A percentile compares a stretch with the other conserved stretches of the same genome.
phyloP scores from a whole-genome alignment of 2,113 vertebrate genomes.

The Anser brachyrhynchus region DNA sequence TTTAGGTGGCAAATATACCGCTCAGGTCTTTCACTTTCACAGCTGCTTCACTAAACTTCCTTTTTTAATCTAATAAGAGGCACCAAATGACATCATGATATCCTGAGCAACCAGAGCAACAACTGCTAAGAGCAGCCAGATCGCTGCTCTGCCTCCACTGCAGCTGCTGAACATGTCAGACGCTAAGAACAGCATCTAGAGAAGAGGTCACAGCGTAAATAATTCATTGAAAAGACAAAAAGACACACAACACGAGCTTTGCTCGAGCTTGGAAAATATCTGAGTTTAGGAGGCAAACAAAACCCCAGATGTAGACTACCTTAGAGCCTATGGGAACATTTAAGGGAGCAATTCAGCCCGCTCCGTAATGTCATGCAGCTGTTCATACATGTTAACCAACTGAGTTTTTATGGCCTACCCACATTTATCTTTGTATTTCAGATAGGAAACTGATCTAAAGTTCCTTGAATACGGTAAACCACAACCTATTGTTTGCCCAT shows the following conservation, averaged over 20 bases:
- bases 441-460: background rate
- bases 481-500: background rate
- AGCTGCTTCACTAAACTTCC: background rate
- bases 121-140: background rate
- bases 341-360: background rate
- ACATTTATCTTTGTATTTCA: background rate
- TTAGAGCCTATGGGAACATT: background rate
- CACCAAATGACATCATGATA: slow-evolving; percentile 13
- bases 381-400: background rate
- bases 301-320: background rate
- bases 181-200: slow-evolving; percentile 31
- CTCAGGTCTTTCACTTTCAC: background rate
- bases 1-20: background rate
- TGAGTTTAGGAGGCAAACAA: background rate
- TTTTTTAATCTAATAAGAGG: background rate
- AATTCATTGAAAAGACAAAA: slow-evolving; percentile 14
- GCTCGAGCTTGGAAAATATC: background rate
- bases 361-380: background rate
- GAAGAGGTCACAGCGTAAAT: slow-evolving; percentile 46
- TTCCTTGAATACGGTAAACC: background rate
- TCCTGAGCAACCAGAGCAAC: background rate
- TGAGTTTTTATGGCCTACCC: background rate
- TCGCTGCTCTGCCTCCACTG: slow-evolving; percentile 8
- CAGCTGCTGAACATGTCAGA: slow-evolving; percentile 45
- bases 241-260: background rate